Evolutionary conservation across 2,113 vertebrate species (phyloP).

Genomic region (Speoplatyrhinus poulsoni): DNA sequence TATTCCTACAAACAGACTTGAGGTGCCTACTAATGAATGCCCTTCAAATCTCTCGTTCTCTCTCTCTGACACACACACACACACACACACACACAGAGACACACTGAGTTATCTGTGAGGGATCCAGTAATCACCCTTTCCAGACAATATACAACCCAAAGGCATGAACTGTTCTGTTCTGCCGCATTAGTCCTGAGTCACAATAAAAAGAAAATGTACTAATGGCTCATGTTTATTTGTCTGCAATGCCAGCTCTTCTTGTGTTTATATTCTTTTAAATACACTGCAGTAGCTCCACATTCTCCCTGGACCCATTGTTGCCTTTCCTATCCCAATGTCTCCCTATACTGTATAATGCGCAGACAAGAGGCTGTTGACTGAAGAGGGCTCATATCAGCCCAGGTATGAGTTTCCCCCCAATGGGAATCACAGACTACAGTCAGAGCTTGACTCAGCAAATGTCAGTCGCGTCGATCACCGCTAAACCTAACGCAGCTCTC

Average conservation of each 20-base stretch:
- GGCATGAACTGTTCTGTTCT: conserved; percentile 16
- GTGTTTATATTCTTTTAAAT: no score
- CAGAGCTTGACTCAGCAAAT: conserved; percentile 67
- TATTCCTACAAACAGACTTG: conserved; percentile 33
- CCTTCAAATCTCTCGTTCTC: conserved; percentile 16
- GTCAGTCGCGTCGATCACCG: conserved; percentile 70
- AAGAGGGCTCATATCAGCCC: conserved; percentile 47
- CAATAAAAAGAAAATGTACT: conserved; percentile 21
- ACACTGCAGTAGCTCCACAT: conserved; percentile 2
- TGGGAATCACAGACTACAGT: conserved; percentile 51
- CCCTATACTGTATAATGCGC: conserved; percentile 2
- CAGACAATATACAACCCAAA: not conserved
- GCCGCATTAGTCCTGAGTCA: conserved; percentile 20
- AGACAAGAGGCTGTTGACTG: conserved; percentile 33
- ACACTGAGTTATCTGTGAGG: not conserved
- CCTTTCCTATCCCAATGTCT: conserved; percentile 15
- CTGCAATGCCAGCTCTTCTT: not conserved
- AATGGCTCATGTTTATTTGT: conserved; percentile 24
- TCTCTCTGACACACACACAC: not conserved
- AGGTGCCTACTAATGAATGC: conserved; percentile 30
- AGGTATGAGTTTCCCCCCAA: conserved; percentile 54
- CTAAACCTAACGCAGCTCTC: conserved; percentile 54
- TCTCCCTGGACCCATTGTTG: conserved; percentile 6
- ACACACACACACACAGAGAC: not conserved
- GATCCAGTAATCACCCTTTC: not conserved